These are phyloP conservation scores for Pholis gunnellus DNA, from an alignment of 2,113 vertebrate species.

Conservation along the genomic window DNA sequence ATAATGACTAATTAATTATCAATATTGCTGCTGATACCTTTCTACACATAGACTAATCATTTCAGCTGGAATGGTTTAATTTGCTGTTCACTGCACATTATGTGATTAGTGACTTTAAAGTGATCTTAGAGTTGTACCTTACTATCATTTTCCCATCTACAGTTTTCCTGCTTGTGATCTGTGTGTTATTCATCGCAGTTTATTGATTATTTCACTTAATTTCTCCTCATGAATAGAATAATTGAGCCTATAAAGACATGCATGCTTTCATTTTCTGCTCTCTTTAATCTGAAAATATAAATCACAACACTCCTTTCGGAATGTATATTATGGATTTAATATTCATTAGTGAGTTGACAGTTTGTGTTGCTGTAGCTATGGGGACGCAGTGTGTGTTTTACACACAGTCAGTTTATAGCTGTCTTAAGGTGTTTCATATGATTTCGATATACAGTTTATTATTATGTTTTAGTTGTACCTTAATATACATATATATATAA, in stretches of 20 bases:
- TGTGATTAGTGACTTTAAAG: background rate
- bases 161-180: background rate
- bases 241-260: background rate
- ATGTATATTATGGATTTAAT: background rate
- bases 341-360: background rate
- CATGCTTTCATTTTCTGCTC: background rate
- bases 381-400: background rate
- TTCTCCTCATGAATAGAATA: slow-evolving; percentile 51
- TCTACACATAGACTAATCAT: background rate
- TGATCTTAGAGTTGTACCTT: background rate
- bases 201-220: background rate
- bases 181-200: background rate
- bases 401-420: background rate
- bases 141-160: background rate
- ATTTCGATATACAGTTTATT: background rate
- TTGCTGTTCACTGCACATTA: background rate
- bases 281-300: background rate
- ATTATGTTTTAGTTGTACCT: background rate
- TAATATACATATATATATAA: background rate
- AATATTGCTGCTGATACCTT: background rate
- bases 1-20: background rate
- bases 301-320: background rate
- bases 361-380: background rate
- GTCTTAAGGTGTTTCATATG: background rate
- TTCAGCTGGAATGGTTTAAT: background rate